phyloP scores from a whole-genome alignment of 2,113 vertebrate species.

The human (Homo sapiens) region DNA sequence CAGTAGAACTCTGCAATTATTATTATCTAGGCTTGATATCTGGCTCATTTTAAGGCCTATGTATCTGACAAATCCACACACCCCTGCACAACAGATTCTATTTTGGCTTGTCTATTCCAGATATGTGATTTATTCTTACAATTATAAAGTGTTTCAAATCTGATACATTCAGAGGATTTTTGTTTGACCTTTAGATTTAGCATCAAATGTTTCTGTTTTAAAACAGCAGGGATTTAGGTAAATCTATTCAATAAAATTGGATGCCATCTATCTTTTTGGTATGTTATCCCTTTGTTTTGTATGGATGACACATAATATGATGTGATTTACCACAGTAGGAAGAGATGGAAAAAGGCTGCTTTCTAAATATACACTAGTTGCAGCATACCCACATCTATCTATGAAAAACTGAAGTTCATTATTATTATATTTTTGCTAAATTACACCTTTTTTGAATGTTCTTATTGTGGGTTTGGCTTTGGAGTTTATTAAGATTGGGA shows the following conservation, averaged over 20 bases:
- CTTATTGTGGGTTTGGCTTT: neutral
- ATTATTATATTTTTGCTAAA: conserved; percentile 29
- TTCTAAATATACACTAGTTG: neutral
- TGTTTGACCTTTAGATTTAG: conserved; percentile 52
- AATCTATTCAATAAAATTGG: conserved; percentile 34
- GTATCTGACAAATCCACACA: neutral
- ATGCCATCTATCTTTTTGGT: conserved; percentile 1
- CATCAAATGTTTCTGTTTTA: conserved; percentile 17
- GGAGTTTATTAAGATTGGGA: neutral
- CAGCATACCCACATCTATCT: neutral
- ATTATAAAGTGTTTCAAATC: conserved; percentile 20
- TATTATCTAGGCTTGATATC: conserved; percentile 46
- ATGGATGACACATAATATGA: neutral
- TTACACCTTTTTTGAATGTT: neutral
- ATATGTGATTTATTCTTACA: conserved; percentile 32
- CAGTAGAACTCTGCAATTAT: conserved; percentile 25
- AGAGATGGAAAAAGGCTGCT: neutral
- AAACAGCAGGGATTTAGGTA: conserved; percentile 51
- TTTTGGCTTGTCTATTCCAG: neutral
- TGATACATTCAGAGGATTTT: conserved; percentile 18
- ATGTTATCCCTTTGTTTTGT: neutral
- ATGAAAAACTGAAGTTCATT: neutral
- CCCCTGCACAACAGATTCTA: neutral
- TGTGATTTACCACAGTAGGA: neutral
- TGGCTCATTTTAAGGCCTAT: neutral